Conservation (phyloP, 2,888 invertebrate species). For the Drosophila paranaensis region DNA sequence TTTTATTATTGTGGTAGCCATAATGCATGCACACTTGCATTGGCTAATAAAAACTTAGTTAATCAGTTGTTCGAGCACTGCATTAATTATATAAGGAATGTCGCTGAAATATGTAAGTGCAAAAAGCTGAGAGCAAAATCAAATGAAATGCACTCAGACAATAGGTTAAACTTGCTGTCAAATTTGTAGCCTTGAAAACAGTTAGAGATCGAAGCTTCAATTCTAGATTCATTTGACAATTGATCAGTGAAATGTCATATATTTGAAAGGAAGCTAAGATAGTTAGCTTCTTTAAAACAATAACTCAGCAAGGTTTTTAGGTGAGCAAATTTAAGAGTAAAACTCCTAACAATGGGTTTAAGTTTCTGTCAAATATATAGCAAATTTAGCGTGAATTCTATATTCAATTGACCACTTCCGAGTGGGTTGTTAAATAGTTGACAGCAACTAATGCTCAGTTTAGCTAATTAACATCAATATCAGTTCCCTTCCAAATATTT, state of each 20-base stretch:
- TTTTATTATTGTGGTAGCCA: slow-evolving; percentile 22
- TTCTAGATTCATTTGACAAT: not conserved
- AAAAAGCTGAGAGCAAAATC: not conserved
- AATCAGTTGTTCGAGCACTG: slow-evolving; percentile 3
- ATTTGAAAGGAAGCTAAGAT: not conserved
- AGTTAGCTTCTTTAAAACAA: too few relatives aligned
- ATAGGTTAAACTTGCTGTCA: too few relatives aligned
- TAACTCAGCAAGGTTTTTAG: not conserved
- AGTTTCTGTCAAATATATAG: not conserved
- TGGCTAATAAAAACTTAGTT: slow-evolving; percentile 17
- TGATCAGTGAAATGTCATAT: not conserved
- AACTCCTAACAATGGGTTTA: not conserved
- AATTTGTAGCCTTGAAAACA: not conserved
- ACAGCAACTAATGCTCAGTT: not conserved
- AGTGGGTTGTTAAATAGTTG: not conserved
- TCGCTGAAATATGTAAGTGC: not conserved
- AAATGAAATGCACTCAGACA: not conserved
- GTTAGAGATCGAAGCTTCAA: not conserved
- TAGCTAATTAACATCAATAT: not conserved
- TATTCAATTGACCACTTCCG: not conserved
- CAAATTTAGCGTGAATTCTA: not conserved
- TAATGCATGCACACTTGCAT: slow-evolving; percentile 14
- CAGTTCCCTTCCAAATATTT: not conserved
- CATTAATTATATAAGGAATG: not conserved
- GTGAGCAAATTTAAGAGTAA: not conserved